Percentiles rank a stretch among this genome's conserved stretches.
These are phyloP conservation scores for Pollenia griseotomentosa DNA, from an alignment of 2,888 invertebrate genomes.

Conservation along the genomic window DNA sequence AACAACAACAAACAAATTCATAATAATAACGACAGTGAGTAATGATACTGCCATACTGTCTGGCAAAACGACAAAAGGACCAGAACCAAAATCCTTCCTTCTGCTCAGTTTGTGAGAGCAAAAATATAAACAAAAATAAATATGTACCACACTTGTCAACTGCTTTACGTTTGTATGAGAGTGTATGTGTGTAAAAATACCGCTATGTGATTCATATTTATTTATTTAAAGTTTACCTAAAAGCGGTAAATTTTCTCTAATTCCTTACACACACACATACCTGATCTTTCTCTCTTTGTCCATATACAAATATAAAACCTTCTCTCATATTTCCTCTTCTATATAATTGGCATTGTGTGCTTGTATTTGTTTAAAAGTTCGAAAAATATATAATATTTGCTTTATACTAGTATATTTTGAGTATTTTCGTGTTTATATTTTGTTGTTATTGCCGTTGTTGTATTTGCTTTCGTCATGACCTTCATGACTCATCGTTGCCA, in stretches of 20 bases:
- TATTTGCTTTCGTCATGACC: conserved; percentile 83
- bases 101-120: conserved; percentile 65
- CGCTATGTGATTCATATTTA: conserved; percentile 62
- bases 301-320: not conserved
- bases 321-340: not conserved
- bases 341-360: conserved; percentile 10
- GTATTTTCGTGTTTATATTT: conserved; percentile 31
- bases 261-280: not conserved
- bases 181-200: conserved; percentile 32
- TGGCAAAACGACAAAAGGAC: conserved; percentile 75
- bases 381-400: conserved; percentile 56
- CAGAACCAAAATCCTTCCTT: conserved; percentile 76
- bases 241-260: conserved; percentile 55
- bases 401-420: conserved; percentile 22
- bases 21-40: conserved; percentile 41
- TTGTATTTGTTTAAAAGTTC: conserved; percentile 62
- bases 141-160: conserved; percentile 20
- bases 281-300: conserved; percentile 8
- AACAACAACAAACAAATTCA: conserved; percentile 44
- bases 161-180: not conserved
- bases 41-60: conserved; percentile 79
- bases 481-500: conserved; percentile 84
- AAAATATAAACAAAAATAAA: conserved; percentile 23
- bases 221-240: conserved; percentile 17
- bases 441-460: conserved; percentile 56